A percentile compares a stretch with the other conserved stretches of the same genome.
Conservation (phyloP, 2,888 invertebrate species). For the Amorpha juglandis region DNA sequence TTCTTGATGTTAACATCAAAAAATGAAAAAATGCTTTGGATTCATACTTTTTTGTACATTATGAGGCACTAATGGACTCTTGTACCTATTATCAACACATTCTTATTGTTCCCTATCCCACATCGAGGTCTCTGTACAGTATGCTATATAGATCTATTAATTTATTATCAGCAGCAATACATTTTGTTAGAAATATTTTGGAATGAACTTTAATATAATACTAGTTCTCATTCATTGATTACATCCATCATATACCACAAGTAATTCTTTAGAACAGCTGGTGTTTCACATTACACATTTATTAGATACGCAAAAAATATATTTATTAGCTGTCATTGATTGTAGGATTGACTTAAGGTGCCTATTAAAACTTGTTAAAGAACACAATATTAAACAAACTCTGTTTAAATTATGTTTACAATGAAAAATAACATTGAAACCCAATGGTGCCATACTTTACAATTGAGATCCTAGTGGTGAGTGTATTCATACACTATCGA, state of each 20-base stretch:
- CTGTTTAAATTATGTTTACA: conserved; percentile 9
- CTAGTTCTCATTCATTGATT: conserved; percentile 16
- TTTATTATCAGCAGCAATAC: conserved; percentile 3
- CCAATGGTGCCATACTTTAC: conserved; percentile 45
- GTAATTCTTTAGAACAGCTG: not conserved
- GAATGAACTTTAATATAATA: conserved; percentile 13
- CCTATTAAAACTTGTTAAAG: conserved; percentile 6
- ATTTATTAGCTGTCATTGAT: conserved; percentile 13
- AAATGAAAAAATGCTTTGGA: conserved; percentile 13
- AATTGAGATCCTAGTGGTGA: conserved; percentile 70
- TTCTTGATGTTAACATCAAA: not conserved
- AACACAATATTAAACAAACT: conserved; percentile 27
- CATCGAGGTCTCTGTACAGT: not conserved
- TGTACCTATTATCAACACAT: not conserved
- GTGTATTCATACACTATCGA: conserved; percentile 61
- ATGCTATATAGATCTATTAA: not conserved
- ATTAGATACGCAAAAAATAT: conserved; percentile 4
- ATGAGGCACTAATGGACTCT: not conserved
- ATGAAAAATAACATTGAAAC: conserved; percentile 9
- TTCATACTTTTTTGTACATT: not conserved
- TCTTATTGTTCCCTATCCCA: not conserved
- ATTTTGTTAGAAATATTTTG: conserved; percentile 12
- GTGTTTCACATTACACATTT: conserved; percentile 3
- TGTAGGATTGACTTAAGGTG: conserved; percentile 13
- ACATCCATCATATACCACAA: conserved; percentile 1